phyloP scores from a whole-genome alignment of 2,888 invertebrate genomes.

The Cheiracanthium punctorium region DNA sequence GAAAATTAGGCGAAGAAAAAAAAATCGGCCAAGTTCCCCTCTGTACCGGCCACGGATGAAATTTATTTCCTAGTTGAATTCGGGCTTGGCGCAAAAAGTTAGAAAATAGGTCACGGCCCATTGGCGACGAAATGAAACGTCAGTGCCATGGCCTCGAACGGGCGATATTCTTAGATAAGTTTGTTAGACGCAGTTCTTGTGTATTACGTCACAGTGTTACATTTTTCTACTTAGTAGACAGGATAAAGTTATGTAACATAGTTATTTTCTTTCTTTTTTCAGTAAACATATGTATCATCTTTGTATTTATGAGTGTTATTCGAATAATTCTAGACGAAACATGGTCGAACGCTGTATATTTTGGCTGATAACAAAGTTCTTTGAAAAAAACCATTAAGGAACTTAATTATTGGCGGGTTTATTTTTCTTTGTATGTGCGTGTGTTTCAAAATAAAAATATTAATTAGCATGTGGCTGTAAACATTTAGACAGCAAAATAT shows the following conservation, averaged over 20 bases:
- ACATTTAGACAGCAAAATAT: too few species aligned
- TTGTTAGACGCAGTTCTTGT: neutral
- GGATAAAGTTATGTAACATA: neutral
- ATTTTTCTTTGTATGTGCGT: too few species aligned
- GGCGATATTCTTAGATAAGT: slow-evolving; percentile 4
- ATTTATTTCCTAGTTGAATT: neutral
- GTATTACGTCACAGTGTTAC: neutral
- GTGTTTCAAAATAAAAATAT: too few species aligned
- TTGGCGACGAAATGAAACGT: slow-evolving; percentile 1
- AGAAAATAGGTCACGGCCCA: slow-evolving; percentile 3
- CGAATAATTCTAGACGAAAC: too few species aligned
- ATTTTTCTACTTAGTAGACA: neutral
- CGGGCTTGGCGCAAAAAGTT: neutral
- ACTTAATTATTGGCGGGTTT: too few species aligned
- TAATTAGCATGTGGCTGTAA: too few species aligned
- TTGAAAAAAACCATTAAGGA: too few species aligned
- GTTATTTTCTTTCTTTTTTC: neutral
- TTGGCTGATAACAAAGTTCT: too few species aligned
- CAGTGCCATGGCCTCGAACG: neutral
- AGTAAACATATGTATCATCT: neutral
- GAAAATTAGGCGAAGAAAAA: neutral
- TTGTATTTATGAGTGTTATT: too few species aligned
- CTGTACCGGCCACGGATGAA: slow-evolving; percentile 4
- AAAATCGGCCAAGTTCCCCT: neutral
- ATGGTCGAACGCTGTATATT: too few species aligned